Base-by-base conservation (phyloP, 2,888 invertebrate genomes). In the Tachystola acroxantha region DNA sequence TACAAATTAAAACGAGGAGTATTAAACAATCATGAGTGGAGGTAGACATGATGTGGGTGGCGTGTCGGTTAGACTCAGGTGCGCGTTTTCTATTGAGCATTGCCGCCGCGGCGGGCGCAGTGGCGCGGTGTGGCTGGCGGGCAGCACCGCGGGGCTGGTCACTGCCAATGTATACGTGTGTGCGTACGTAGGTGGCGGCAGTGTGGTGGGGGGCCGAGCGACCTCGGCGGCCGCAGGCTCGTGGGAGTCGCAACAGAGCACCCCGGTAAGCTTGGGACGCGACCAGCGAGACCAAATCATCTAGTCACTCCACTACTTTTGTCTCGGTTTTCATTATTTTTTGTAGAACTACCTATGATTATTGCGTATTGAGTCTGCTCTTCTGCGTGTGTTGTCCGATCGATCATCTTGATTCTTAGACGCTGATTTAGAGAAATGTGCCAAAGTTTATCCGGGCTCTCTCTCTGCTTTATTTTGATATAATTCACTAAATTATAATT, bases 371-470 rank as follows among this genome's bases (percentile, higher is more conserved):
- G 65, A 76, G 72, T 82, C 81, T 85, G 78, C 78, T 80, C 84
- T 76, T 81, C 82, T 85, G 85, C 84, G 85, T 85, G 79, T 84
- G 78, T 76, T 82, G 76, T 84, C 79, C 66, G 75, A 57, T 71
- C 74, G 62, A 75, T 73, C 76, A 72, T 80, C 65, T 71, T 73
- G 68, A 72, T 71, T 60, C 57, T 68, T 82, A 85, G 84, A 69
- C 60, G 80, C 84, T 71, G 73, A 74, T 64, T 65, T 64, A 67
- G 61, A 64, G 80, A 73, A 77, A 74, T 76, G 81, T 77, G 74
- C 80, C 82, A 73, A 73, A 50, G 29, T 42, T 38, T 28, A 28
- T 5, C 16, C 13, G 1, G n/a, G 9, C 26, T 10, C 12, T 6
- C 7, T 10, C 12, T 10, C 22, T 7, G 12, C n/a, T n/a, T 28